A percentile compares a stretch with the other conserved stretches of the same genome.
Conservation (phyloP, 1,140 invertebrate genomes). For the Helicoverpa armigera region DNA sequence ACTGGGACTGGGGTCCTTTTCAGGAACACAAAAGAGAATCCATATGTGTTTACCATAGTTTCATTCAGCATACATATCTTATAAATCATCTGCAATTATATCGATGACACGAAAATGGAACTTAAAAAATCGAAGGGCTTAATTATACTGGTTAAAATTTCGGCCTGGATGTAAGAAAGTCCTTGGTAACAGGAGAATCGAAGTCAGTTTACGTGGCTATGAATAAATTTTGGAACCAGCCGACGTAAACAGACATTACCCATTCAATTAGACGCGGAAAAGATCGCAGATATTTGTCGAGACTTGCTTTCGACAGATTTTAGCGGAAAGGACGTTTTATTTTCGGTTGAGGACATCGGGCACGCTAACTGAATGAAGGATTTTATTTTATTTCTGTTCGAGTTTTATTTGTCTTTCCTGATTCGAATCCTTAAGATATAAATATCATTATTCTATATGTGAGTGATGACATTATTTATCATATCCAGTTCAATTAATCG, state of each 20-base stretch:
- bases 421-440: no score
- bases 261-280: constrained; percentile 10
- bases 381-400: background rate
- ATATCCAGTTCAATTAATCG: no score
- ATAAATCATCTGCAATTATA: background rate
- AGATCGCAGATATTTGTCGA: background rate
- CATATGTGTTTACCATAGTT: background rate
- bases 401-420: background rate
- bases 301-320: background rate
- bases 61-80: background rate
- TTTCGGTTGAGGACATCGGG: background rate
- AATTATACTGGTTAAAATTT: background rate
- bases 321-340: constrained; percentile 11
- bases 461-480: no score
- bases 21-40: background rate
- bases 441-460: no score
- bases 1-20: constrained; percentile 3
- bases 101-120: background rate
- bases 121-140: no score
- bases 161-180: background rate
- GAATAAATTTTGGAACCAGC: background rate
- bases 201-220: constrained; percentile 14
- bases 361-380: background rate
- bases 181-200: background rate
- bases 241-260: background rate